Evolutionary conservation across 2,888 invertebrate species (phyloP), one percentile per base, ranked within the genome.

Genomic region (Cynaeus angustus): DNA sequence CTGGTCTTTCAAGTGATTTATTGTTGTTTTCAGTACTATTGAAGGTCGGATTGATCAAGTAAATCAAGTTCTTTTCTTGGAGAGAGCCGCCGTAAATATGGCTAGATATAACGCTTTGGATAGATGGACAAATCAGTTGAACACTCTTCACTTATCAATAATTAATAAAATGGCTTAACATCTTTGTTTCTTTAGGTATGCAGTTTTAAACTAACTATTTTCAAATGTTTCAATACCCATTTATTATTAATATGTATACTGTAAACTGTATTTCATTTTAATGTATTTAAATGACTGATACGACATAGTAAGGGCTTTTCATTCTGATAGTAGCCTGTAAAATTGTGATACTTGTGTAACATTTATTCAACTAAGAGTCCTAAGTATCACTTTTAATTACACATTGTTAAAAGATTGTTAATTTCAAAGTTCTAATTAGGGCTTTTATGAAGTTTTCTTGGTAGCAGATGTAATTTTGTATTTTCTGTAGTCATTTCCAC

Each of bases 61-160:
- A 72, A 94, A 97, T 86, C 94, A 96, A 77, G 97, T 98, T 68
- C 87, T 98, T 77, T 95, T 97, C 86, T 87, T 98, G 82, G 92
- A 93, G 82, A 89, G 91, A 80, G 91, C 93, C 75, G 92, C 93
- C 58, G 90, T 92, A 74, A 92, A 94, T 81, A 94, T 94, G 55
- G 93, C 95, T 55, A 91, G 97, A 70, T 98, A 98, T 86, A 90
- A 90, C 80, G 98, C 98, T 50, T 89, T 98, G 81, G 98, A 98
- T 86, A 96, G 96, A 88, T 98, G 98, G 98, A 96, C 97, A 70
- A 90, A 92, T 84, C 97, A 98, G 87, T 89, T 98, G 74, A 89
- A 92, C 76, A 91, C 93, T 50, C 89, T 98, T 79, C 97, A 98
- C 85, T 89, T 92, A 80, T 95, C 96, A 65, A 93, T 98, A 80